These are phyloP conservation scores for Pholis gunnellus DNA, from an alignment of 2,113 vertebrate genomes.

Conservation along the genomic window DNA sequence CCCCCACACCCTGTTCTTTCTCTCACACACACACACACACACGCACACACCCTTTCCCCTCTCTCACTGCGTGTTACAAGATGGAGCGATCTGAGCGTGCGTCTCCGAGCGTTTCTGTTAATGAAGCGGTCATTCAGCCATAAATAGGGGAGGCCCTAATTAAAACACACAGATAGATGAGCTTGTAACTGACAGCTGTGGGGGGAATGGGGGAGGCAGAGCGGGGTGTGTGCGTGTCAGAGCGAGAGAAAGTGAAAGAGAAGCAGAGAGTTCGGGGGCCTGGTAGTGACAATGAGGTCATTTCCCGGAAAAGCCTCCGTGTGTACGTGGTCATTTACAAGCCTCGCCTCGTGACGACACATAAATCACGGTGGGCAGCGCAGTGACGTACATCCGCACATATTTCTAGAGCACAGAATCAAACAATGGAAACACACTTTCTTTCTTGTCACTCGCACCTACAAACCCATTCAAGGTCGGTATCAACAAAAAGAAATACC, in stretches of 20 bases:
- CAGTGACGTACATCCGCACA: constrained; percentile 17
- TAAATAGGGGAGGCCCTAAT: constrained; percentile 69
- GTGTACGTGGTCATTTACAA: constrained; percentile 34
- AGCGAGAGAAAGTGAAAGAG: constrained; percentile 38
- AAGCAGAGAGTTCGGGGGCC: constrained; percentile 7
- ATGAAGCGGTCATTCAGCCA: constrained; percentile 76
- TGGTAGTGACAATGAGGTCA: constrained; percentile 45
- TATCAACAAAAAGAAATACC: neutral
- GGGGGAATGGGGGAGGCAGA: constrained; percentile 18
- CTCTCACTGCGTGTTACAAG: constrained; percentile 26
- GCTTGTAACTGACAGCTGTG: constrained; percentile 69
- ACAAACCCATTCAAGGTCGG: neutral
- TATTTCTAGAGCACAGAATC: constrained; percentile 4
- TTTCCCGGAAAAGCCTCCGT: constrained; percentile 36
- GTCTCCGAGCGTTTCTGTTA: constrained; percentile 57
- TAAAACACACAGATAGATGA: constrained; percentile 73
- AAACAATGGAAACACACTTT: constrained; percentile 21
- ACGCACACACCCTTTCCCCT: neutral
- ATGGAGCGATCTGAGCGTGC: constrained; percentile 43
- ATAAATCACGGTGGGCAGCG: constrained; percentile 29
- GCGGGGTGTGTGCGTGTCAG: constrained; percentile 14
- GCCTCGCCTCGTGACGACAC: constrained; percentile 10
- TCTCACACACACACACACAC: neutral
- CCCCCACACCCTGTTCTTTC: constrained; percentile 62
- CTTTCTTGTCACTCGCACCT: neutral